Evolutionary conservation across 1,140 invertebrate species (phyloP).

Genomic region (Hycleus phaleratus): DNA sequence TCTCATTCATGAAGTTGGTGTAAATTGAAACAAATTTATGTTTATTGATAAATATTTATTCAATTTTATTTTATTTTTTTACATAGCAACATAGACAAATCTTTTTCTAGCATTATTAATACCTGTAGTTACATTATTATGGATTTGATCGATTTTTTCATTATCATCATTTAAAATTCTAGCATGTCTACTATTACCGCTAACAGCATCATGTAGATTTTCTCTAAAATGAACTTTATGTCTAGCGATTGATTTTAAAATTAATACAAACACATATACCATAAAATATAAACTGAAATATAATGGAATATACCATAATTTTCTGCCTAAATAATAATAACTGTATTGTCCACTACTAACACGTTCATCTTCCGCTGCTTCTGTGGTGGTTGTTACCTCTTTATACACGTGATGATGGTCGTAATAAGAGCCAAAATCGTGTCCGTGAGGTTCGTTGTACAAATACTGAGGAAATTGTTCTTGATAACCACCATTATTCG

Average conservation of each 20-base stretch:
- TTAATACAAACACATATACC: conserved; percentile 67
- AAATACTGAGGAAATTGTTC: conserved; percentile 32
- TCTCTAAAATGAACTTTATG: conserved; percentile 55
- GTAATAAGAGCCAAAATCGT: conserved; percentile 38
- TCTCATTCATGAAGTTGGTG: no score
- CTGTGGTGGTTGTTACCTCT: conserved; percentile 43
- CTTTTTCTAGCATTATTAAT: conserved; percentile 27
- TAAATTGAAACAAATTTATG: no score
- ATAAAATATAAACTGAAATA: conserved; percentile 81
- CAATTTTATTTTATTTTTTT: conserved; percentile 3
- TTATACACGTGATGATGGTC: conserved; percentile 40
- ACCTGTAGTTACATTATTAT: conserved; percentile 26
- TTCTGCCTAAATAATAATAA: conserved; percentile 73
- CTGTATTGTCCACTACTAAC: conserved; percentile 65
- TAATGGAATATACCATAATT: conserved; percentile 72
- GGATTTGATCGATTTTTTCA: conserved; percentile 23
- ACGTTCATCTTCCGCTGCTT: conserved; percentile 40
- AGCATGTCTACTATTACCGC: not conserved
- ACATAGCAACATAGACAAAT: conserved; percentile 30
- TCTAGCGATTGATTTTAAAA: conserved; percentile 68
- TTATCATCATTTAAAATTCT: not conserved
- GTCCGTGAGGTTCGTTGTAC: conserved; percentile 44
- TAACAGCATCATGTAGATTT: conserved; percentile 12
- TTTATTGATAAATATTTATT: no score
- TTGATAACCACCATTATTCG: conserved; percentile 11